Evolutionary conservation across 35 echinoderm and acorn worm species (phyloP).

Genomic region (Lytechinus variegatus): DNA sequence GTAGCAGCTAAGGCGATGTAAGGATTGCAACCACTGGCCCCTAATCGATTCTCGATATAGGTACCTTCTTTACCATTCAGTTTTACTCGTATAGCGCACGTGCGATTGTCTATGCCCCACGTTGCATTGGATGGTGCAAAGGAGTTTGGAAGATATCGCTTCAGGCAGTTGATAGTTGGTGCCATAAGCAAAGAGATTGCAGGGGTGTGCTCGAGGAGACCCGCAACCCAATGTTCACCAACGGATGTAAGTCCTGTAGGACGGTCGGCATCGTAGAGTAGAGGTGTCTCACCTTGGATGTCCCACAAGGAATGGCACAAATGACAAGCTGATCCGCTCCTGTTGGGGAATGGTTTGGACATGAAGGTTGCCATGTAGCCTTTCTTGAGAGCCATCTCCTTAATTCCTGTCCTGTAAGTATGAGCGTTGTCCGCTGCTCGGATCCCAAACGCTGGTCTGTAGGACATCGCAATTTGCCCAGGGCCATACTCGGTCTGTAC

Average conservation of each 20-base stretch:
- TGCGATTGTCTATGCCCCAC: slow-evolving; percentile 74
- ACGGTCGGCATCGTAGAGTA: slow-evolving; percentile 64
- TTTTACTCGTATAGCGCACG: slow-evolving; percentile 51
- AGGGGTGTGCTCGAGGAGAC: slow-evolving; percentile 58
- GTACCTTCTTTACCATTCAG: slow-evolving; percentile 45
- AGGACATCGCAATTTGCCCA: slow-evolving; percentile 74
- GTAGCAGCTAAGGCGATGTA: slow-evolving; percentile 54
- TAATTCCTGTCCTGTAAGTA: slow-evolving; percentile 69
- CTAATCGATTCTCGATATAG: slow-evolving; percentile 48
- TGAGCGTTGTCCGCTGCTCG: slow-evolving; percentile 73
- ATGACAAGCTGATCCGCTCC: slow-evolving; percentile 41
- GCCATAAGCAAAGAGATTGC: slow-evolving; percentile 58
- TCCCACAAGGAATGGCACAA: slow-evolving; percentile 81
- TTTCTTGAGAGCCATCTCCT: slow-evolving; percentile 75
- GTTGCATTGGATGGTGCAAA: slow-evolving; percentile 54
- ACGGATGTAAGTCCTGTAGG: slow-evolving; percentile 56
- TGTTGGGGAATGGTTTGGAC: slow-evolving; percentile 63
- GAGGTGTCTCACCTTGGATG: slow-evolving; percentile 57
- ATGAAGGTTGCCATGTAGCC: slow-evolving; percentile 71
- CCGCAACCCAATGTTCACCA: slow-evolving; percentile 74
- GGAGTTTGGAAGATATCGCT: slow-evolving; percentile 43
- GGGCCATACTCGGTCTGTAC: slow-evolving; percentile 64
- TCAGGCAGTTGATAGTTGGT: slow-evolving; percentile 71
- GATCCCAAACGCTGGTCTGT: slow-evolving; percentile 75
- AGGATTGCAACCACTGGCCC: slow-evolving; percentile 30